Percentiles rank a stretch among this genome's conserved stretches.
Conservation (phyloP, 1,140 invertebrate species). For the Bursaphelenchus mucronatus region DNA sequence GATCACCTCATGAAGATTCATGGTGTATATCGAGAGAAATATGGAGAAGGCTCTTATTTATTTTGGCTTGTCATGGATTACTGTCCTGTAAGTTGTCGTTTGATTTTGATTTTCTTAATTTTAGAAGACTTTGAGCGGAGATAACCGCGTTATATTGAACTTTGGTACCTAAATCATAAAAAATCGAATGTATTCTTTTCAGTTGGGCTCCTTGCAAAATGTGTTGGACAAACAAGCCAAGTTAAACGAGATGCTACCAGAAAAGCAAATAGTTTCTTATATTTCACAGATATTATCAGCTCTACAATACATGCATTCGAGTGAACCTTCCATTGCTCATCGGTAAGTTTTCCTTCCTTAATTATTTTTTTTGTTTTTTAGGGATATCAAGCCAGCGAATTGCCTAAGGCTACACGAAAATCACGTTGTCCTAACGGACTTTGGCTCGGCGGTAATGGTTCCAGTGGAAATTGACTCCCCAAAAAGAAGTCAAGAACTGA, state of each 20-base stretch:
- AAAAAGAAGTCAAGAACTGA: not conserved
- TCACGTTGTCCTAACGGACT: constrained; percentile 12
- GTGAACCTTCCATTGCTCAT: constrained; percentile 20
- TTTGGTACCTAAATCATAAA: not conserved
- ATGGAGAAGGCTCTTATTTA: constrained; percentile 5
- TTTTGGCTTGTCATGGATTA: constrained; percentile 19
- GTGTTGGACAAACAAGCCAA: constrained; percentile 1
- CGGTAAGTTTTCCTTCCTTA: constrained; percentile 10
- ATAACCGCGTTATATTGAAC: not conserved
- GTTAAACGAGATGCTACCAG: not conserved
- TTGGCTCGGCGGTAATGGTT: constrained; percentile 17
- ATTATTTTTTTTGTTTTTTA: constrained; percentile 2
- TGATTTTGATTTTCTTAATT: not conserved
- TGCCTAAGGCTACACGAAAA: constrained; percentile 2
- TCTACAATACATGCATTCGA: constrained; percentile 10
- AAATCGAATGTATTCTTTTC: not conserved
- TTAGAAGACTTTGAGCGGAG: not conserved
- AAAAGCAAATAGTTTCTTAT: constrained; percentile 1
- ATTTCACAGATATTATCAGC: constrained; percentile 6
- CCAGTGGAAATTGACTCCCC: constrained; percentile 12
- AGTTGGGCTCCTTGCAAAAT: constrained; percentile 12
- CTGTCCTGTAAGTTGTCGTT: constrained; percentile 8
- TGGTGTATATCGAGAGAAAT: constrained; percentile 18
- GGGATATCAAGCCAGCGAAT: constrained; percentile 19
- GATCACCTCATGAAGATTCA: constrained; percentile 13